Conservation (phyloP, 1,140 invertebrate species). For the Chironomus striatipennis region DNA sequence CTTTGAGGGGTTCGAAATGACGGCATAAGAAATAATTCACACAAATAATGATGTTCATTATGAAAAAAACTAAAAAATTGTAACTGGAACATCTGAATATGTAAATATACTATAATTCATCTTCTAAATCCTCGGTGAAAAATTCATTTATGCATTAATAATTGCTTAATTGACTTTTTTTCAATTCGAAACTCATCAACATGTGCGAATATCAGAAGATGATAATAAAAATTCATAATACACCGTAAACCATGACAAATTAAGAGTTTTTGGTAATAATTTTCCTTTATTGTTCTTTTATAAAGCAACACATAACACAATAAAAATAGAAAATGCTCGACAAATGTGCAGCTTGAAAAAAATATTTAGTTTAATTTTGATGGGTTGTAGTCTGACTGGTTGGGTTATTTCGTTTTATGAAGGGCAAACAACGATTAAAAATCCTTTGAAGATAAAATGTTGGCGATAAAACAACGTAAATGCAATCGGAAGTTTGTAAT, state of each 20-base stretch:
- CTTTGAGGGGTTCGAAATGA: not conserved
- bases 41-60: no score
- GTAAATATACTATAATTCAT: not conserved
- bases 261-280: slow-evolving; percentile 17
- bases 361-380: not conserved
- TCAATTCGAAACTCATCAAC: not conserved
- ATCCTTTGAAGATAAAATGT: not conserved
- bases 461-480: not conserved
- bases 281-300: slow-evolving; percentile 1
- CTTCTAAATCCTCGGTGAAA: not conserved
- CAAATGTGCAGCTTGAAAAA: not conserved
- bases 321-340: not conserved
- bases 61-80: no score
- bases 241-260: slow-evolving; percentile 9
- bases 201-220: not conserved
- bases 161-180: slow-evolving; percentile 12
- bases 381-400: not conserved
- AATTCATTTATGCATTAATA: slow-evolving; percentile 23
- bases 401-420: not conserved
- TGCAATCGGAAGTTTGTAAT: not conserved
- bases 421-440: slow-evolving; percentile 2
- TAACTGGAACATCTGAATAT: no score
- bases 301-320: not conserved
- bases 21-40: no score
- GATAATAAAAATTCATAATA: not conserved